Evolutionary conservation across 1,140 invertebrate species (phyloP).

Genomic region (Drosophila ananassae): DNA sequence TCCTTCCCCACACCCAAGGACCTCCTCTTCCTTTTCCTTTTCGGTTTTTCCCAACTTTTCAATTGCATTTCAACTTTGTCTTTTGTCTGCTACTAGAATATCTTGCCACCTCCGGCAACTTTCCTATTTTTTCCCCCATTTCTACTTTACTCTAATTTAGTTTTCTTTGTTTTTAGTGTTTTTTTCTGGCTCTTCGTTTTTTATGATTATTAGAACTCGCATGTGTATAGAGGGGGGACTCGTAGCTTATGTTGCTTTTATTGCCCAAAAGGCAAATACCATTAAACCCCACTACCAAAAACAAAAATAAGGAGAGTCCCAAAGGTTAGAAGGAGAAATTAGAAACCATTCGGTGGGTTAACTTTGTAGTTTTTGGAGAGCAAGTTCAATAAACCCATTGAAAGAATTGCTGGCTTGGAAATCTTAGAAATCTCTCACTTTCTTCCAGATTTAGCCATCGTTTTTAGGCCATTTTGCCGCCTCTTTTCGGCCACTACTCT

Average conservation of each 20-base stretch:
- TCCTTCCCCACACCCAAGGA: neutral
- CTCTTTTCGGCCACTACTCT: neutral
- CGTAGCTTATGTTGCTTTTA: constrained; percentile 30
- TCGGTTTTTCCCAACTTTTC: constrained; percentile 56
- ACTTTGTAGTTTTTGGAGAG: neutral
- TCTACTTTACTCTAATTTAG: constrained; percentile 38
- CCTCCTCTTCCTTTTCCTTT: constrained; percentile 1
- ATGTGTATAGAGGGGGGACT: constrained; percentile 17
- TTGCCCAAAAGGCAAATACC: constrained; percentile 26
- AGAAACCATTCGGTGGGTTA: neutral
- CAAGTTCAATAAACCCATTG: constrained; percentile 17
- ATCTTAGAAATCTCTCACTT: neutral
- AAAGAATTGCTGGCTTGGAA: no score
- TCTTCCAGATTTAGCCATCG: neutral
- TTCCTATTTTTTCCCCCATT: constrained; percentile 11
- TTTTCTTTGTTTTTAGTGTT: constrained; percentile 41
- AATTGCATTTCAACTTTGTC: constrained; percentile 76
- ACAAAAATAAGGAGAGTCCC: neutral
- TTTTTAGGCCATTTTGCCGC: neutral
- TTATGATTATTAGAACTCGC: constrained; percentile 67
- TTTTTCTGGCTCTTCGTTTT: constrained; percentile 38
- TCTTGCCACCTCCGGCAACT: constrained; percentile 14
- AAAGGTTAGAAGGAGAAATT: neutral
- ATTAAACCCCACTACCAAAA: neutral
- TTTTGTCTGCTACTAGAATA: constrained; percentile 45